Evolutionary conservation across 2,888 invertebrate species (phyloP).

Genomic region (Zaprionus lineosus): DNA sequence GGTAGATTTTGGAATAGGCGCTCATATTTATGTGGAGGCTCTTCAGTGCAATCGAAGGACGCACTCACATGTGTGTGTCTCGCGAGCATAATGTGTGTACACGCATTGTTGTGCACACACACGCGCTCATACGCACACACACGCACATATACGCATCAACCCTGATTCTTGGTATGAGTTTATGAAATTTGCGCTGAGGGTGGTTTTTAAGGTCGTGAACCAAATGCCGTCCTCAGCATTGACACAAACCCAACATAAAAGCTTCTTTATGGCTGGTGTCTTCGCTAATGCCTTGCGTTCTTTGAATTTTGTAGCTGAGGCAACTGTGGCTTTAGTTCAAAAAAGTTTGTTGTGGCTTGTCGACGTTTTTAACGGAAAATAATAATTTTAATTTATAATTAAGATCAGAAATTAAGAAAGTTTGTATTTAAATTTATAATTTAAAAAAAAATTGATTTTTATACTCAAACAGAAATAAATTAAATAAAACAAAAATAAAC

Average conservation of each 20-base stretch:
- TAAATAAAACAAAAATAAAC: too few relatives aligned
- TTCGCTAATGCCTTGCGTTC: background rate
- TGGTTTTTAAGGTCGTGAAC: background rate
- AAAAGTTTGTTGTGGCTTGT: too few relatives aligned
- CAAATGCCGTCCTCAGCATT: background rate
- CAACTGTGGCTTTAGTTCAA: too few relatives aligned
- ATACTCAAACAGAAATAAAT: too few relatives aligned
- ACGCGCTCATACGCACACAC: background rate
- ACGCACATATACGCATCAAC: too few relatives aligned
- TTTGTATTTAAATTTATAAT: too few relatives aligned
- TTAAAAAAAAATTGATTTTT: too few relatives aligned
- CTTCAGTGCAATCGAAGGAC: slow-evolving; percentile 1
- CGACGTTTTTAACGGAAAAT: too few relatives aligned
- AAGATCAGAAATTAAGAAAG: too few relatives aligned
- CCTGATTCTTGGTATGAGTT: background rate
- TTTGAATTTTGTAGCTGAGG: too few relatives aligned
- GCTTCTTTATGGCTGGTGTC: background rate
- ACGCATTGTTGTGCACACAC: slow-evolving; percentile 32
- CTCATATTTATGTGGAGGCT: slow-evolving; percentile 50
- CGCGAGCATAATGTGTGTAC: slow-evolving; percentile 15
- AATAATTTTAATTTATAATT: too few relatives aligned
- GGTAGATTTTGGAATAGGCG: slow-evolving; percentile 76
- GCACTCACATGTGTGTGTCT: slow-evolving; percentile 5
- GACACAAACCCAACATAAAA: background rate
- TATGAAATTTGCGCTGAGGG: background rate